Base-by-base conservation (phyloP, 2,888 invertebrate genomes). In the Didymodactylos carnosus region DNA sequence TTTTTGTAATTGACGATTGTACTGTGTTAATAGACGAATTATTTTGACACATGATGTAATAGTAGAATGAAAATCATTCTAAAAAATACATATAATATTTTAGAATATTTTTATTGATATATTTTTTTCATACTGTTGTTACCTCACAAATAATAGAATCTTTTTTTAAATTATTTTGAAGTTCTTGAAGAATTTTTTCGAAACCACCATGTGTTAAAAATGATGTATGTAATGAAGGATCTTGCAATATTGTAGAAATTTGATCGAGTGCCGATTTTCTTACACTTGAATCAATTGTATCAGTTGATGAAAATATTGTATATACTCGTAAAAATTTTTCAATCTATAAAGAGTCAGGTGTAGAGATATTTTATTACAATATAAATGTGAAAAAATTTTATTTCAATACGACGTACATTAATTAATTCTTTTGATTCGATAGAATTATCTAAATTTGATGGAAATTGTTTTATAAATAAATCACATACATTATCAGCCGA, bases 231-330 rank as follows among this genome's bases (percentile, higher is more conserved):
- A 81, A 76, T 27, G 78, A 76, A 16, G 78, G 78, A 76, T 81
- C 81, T 77, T 79, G 80, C 71, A 82, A 73, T 75, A 82, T 82
- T 29, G 81, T 79, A 27, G 81, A 79, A 35, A 82, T 77, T 75
- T 82, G 82, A 46, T 82, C 81, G 1, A 78, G 78, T 13, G 82
- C 81, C 1, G 82, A 81, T 73, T 80, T 81, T 75, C 80, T 80
- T 27, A 82, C 81, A 49, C 77, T 78, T 16, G 78, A 78, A 25
- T 82, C 82, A 5, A 81, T 80, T 11, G 79, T 78, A 4, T 77
- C 74, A 3, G 35, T 29, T 35, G 29, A 29, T 11, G 62, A 35
- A 35, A 62, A 62, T 11, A 62, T 62, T 35, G 62, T 62, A 35
- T 62, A 62, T 35, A 62, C 62, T n/a, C 62, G 62, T 35, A 62